Conservation (phyloP, 2,888 invertebrate genomes). For the Panopea generosa region DNA sequence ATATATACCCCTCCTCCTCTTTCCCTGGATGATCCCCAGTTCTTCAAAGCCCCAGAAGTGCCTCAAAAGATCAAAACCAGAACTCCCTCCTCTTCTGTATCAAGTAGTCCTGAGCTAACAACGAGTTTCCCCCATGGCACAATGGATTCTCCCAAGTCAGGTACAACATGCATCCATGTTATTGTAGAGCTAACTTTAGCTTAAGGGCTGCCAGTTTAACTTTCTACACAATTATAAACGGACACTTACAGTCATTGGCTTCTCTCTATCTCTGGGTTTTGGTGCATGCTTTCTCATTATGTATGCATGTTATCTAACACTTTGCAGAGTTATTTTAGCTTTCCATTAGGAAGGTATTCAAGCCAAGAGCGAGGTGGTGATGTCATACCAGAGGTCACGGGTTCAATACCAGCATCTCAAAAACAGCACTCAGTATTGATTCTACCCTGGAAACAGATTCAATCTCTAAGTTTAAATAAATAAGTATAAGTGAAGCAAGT, state of each 20-base stretch:
- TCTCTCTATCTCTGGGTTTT: constrained; percentile 37
- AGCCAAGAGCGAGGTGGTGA: too few species aligned
- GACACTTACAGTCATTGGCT: neutral
- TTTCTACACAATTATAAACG: too few species aligned
- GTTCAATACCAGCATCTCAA: too few species aligned
- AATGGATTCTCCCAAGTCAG: constrained; percentile 39
- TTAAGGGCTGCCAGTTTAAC: too few species aligned
- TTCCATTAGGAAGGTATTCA: too few species aligned
- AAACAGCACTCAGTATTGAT: too few species aligned
- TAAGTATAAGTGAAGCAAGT: too few species aligned
- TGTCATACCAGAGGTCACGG: too few species aligned
- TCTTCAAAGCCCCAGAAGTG: constrained; percentile 3
- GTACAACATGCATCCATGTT: constrained; percentile 21
- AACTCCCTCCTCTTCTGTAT: constrained; percentile 34
- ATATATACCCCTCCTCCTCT: neutral
- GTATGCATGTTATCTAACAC: too few species aligned
- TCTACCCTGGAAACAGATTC: too few species aligned
- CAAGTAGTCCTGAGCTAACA: constrained; percentile 42
- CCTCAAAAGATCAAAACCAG: neutral
- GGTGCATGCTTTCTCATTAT: constrained; percentile 28
- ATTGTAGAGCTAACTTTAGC: neutral
- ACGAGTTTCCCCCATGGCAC: constrained; percentile 11
- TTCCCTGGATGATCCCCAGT: constrained; percentile 3
- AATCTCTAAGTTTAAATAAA: too few species aligned
- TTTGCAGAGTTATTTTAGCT: too few species aligned